Evolutionary conservation across 2,888 invertebrate species (phyloP), one percentile per base, ranked within the genome.

Genomic region (Acrobasis repandana): DNA sequence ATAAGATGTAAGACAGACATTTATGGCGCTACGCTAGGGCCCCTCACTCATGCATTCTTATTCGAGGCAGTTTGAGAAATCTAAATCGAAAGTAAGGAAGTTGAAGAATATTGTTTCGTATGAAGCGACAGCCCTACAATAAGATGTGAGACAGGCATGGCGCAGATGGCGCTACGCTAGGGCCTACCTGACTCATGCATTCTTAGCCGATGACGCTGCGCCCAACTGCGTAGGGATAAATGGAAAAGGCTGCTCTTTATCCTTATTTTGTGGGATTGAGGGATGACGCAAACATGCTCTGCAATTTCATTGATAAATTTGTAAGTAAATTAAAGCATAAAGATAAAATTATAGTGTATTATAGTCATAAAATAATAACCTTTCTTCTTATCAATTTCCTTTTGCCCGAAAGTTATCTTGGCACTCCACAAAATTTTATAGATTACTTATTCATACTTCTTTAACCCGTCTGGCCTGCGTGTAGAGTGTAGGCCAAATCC

Each of bases 151-250:
- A 6, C 20, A 47, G 56, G 20, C 20, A 62, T 62, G 10, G 61
- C 60, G 47, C 63, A 34, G 18, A 62, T 62, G 10, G 61, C 60
- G 47, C 63, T 59, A 8, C 34, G 28, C 5, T n/a, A n/a, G 43
- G 14, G 43, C 48, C 48, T 48, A 62, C 52, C 63, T 85, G 85
- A 86, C 67, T 83, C 85, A 86, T 73, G 65, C 73, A 69, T 65
- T 71, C 75, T 71, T 73, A 68, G 72, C 66, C 70, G 65, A 68
- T 85, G 80, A 82, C 81, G 78, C 74, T 70, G 74, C 64, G 56
- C 67, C 66, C 71, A 43, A n/a, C 14, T n/a, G 43, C 43, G 43
- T 76, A 76, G 80, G 82, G 82, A 77, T 83, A 79, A 84, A 83
- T 82, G 78, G 76, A 76, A 83, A 76, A 79, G 67, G 66, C 65